A percentile compares a stretch with the other conserved stretches of the same genome.
These are phyloP conservation scores for Polydrusus tereticollis DNA, from an alignment of 2,888 invertebrate genomes.

Conservation along the genomic window DNA sequence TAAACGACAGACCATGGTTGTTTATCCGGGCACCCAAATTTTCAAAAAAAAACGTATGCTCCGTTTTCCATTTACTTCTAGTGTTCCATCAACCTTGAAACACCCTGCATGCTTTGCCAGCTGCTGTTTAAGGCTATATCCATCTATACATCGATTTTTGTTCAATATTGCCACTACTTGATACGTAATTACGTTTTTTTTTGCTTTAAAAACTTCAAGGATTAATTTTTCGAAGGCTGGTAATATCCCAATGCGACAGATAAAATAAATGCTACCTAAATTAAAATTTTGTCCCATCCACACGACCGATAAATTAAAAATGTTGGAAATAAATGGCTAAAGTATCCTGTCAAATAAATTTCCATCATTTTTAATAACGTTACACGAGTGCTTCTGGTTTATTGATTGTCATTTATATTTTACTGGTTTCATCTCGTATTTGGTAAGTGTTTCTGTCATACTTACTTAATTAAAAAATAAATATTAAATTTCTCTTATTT, in stretches of 20 bases:
- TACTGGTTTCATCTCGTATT: background rate
- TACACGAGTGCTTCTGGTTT: background rate
- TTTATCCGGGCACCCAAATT: too few relatives aligned
- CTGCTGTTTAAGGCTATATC: too few relatives aligned
- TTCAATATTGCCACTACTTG: too few relatives aligned
- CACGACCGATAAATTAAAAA: constrained; percentile 19
- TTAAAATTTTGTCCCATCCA: constrained; percentile 20
- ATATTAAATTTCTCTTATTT: too few relatives aligned
- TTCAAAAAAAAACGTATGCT: too few relatives aligned
- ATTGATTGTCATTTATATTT: constrained; percentile 12
- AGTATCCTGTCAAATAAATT: constrained; percentile 13
- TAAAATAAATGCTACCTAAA: constrained; percentile 13
- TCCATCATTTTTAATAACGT: constrained; percentile 14
- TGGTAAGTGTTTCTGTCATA: background rate
- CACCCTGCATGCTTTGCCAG: too few relatives aligned
- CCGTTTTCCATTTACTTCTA: too few relatives aligned
- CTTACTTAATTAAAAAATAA: too few relatives aligned
- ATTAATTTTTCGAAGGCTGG: background rate
- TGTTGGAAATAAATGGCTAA: constrained; percentile 8
- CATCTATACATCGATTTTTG: too few relatives aligned
- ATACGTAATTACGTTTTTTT: background rate
- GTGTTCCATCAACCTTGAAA: too few relatives aligned
- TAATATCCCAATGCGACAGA: constrained; percentile 1
- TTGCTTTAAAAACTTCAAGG: background rate
- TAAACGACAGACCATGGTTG: too few relatives aligned